Evolutionary conservation across 2,888 invertebrate species (phyloP).

Genomic region (Caenorhabditis angaria): DNA sequence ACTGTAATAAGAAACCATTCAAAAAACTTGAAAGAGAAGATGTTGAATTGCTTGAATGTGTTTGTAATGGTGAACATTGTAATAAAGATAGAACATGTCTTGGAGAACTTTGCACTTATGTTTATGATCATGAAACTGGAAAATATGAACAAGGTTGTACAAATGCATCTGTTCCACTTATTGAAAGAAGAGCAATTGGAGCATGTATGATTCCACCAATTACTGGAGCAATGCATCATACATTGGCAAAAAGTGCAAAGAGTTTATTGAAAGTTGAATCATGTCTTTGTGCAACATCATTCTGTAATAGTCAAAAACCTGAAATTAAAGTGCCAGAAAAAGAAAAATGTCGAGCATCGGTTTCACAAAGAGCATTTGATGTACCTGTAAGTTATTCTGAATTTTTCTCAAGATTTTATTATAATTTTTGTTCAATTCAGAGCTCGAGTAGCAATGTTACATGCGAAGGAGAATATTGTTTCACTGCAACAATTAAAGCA

Average conservation of each 20-base stretch:
- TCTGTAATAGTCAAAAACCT: conserved; percentile 67
- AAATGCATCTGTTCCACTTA: conserved; percentile 67
- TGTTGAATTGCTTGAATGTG: conserved; percentile 60
- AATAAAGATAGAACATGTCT: conserved; percentile 56
- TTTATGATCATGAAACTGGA: conserved; percentile 62
- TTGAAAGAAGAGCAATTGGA: conserved; percentile 67
- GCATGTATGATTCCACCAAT: conserved; percentile 70
- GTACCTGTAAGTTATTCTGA: conserved; percentile 36
- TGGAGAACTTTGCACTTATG: conserved; percentile 69
- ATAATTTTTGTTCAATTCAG: conserved; percentile 1
- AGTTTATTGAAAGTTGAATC: conserved; percentile 65
- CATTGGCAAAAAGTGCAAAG: conserved; percentile 61
- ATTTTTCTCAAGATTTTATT: conserved; percentile 7
- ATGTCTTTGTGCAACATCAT: conserved; percentile 66
- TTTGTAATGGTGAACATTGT: conserved; percentile 67
- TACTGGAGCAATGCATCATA: conserved; percentile 71
- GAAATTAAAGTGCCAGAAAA: conserved; percentile 53
- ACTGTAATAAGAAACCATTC: conserved; percentile 68
- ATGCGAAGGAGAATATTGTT: conserved; percentile 32
- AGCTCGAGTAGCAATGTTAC: neutral
- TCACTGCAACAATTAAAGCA: conserved; percentile 48
- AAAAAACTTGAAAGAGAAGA: conserved; percentile 55
- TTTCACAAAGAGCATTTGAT: conserved; percentile 47
- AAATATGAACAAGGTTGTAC: conserved; percentile 68
- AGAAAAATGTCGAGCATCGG: conserved; percentile 59